A percentile compares a stretch with the other conserved stretches of the same genome.
Conservation (phyloP, 2,888 invertebrate species). For the Polymixis flavicincta region DNA sequence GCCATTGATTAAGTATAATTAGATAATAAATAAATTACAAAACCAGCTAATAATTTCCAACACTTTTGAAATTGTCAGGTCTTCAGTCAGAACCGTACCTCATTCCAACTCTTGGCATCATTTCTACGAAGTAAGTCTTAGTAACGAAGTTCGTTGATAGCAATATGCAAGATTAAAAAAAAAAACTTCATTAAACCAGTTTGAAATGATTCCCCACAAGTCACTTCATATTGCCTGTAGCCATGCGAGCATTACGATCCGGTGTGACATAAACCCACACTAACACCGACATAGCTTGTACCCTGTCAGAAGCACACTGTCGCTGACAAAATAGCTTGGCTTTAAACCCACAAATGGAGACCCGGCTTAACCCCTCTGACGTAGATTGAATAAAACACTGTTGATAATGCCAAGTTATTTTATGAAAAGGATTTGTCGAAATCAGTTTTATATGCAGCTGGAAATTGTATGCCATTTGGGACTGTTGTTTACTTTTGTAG, state of each 20-base stretch:
- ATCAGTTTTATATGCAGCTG: conserved; percentile 47
- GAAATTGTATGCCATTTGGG: conserved; percentile 12
- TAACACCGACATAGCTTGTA: conserved; percentile 64
- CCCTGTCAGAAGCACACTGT: conserved; percentile 67
- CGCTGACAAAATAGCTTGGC: conserved; percentile 72
- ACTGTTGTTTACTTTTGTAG: not conserved
- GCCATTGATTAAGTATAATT: not conserved
- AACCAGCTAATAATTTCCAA: too few species aligned
- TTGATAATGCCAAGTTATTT: conserved; percentile 60
- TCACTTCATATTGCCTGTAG: not conserved
- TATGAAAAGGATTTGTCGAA: conserved; percentile 38
- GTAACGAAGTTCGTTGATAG: not conserved
- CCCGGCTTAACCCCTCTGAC: conserved; percentile 65
- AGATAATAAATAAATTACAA: not conserved
- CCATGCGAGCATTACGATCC: conserved; percentile 35
- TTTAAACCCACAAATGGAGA: conserved; percentile 72
- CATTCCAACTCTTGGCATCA: too few species aligned
- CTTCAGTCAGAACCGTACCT: not conserved
- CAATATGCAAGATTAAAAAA: not conserved
- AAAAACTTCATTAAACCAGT: not conserved
- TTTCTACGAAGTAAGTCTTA: not conserved
- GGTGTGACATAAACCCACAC: conserved; percentile 53
- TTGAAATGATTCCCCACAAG: not conserved
- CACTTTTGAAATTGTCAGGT: not conserved
- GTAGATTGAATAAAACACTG: conserved; percentile 66